Evolutionary conservation across 2,797 vertebrate genomes (phyloP).

Genomic region (Rhabdomys pumilio): DNA sequence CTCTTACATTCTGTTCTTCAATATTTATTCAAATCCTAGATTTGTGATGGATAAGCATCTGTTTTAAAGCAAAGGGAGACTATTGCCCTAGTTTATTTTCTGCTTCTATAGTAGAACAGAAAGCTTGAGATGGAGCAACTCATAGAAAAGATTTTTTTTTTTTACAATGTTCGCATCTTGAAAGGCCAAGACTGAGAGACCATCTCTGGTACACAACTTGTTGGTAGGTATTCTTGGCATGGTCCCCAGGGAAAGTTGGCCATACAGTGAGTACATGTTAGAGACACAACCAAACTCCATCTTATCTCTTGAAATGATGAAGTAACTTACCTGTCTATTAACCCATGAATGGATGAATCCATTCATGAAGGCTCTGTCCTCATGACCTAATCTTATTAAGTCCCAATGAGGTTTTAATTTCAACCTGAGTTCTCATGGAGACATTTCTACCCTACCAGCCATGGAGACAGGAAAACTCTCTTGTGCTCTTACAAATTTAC

Average conservation of each 20-base stretch:
- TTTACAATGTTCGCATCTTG: neutral
- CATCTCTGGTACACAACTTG: neutral
- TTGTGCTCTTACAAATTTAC: neutral
- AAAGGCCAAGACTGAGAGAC: neutral
- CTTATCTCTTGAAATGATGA: neutral
- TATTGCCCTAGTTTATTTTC: neutral
- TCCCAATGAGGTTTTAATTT: neutral
- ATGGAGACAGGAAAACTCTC: neutral
- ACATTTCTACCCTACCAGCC: neutral
- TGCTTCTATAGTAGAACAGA: neutral
- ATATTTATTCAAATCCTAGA: neutral
- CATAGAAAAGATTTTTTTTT: neutral
- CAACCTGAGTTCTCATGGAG: neutral
- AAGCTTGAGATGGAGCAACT: neutral
- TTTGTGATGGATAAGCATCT: conserved; percentile 10
- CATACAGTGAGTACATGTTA: neutral
- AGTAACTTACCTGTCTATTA: neutral
- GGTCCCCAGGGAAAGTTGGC: neutral
- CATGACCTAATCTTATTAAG: neutral
- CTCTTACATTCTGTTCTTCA: conserved; percentile 33
- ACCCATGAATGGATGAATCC: neutral
- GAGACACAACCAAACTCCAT: neutral
- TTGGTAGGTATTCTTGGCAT: neutral
- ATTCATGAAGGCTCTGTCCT: neutral
- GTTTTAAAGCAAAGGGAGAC: conserved; percentile 34